Percentiles rank a stretch among this genome's conserved stretches.
Conservation (phyloP, 2,113 vertebrate species). For the Pygoscelis adeliae region DNA sequence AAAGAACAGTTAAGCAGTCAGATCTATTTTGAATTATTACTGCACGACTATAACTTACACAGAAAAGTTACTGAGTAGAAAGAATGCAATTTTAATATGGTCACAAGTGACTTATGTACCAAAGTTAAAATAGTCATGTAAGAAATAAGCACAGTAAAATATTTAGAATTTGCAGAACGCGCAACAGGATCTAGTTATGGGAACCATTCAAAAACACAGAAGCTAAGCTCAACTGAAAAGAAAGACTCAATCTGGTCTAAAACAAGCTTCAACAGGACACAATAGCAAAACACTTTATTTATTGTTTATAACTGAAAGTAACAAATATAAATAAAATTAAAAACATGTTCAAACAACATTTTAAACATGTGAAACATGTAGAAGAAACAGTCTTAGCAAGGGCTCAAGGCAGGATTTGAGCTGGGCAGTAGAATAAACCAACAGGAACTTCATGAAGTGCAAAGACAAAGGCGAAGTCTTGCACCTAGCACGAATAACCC, state of each 20-base stretch:
- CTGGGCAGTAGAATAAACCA: neutral
- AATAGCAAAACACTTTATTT: neutral
- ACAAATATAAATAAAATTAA: conserved; percentile 5
- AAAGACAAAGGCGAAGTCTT: neutral
- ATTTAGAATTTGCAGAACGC: neutral
- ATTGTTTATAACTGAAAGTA: neutral
- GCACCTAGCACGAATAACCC: neutral
- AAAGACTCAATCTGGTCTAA: neutral
- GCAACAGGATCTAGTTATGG: neutral
- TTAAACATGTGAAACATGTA: neutral
- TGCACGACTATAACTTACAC: neutral
- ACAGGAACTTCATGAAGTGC: neutral
- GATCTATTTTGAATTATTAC: neutral
- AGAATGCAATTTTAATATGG: neutral
- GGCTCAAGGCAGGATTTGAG: neutral
- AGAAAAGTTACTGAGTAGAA: neutral
- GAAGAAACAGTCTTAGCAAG: neutral
- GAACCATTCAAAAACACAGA: neutral
- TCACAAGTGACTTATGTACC: neutral
- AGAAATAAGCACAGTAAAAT: neutral
- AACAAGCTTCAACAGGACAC: neutral
- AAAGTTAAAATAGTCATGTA: neutral
- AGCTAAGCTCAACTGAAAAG: neutral
- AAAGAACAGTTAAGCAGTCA: neutral
- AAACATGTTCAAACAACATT: neutral